A percentile compares a stretch with the other conserved stretches of the same genome.
Conservation (phyloP, 2,113 vertebrate species). For the Rissa tridactyla region DNA sequence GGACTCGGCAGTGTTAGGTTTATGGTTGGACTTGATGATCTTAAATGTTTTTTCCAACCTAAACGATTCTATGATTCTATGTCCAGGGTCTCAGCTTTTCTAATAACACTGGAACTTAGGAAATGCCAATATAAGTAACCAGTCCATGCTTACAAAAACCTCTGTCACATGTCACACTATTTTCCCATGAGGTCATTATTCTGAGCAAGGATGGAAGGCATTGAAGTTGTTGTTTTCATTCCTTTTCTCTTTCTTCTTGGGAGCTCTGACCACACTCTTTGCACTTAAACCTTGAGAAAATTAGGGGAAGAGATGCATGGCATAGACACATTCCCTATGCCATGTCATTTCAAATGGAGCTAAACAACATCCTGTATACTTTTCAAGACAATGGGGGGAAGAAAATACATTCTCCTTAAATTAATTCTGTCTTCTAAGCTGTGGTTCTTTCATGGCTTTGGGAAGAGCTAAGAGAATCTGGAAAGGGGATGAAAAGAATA, state of each 20-base stretch:
- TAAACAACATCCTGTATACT: not conserved
- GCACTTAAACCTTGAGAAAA: not conserved
- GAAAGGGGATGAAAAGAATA: not conserved
- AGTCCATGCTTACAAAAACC: not conserved
- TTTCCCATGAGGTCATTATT: not conserved
- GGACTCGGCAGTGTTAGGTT: not conserved
- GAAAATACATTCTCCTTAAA: not conserved
- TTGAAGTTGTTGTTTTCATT: not conserved
- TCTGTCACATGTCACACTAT: not conserved
- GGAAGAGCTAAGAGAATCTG: not conserved
- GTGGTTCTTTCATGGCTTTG: not conserved
- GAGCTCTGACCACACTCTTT: not conserved
- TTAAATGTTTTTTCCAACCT: not conserved
- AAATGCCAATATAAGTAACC: not conserved
- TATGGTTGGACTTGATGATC: not conserved
- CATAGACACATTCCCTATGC: not conserved
- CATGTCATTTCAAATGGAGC: not conserved
- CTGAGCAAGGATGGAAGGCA: not conserved
- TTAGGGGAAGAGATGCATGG: not conserved
- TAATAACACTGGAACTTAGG: not conserved
- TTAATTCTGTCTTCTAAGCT: not conserved
- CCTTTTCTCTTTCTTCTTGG: not conserved
- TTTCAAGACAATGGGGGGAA: not conserved
- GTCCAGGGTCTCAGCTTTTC: not conserved
- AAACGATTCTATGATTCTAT: not conserved